Conservation (phyloP, 2,888 invertebrate genomes). For the Alloscopus bannaensis region DNA sequence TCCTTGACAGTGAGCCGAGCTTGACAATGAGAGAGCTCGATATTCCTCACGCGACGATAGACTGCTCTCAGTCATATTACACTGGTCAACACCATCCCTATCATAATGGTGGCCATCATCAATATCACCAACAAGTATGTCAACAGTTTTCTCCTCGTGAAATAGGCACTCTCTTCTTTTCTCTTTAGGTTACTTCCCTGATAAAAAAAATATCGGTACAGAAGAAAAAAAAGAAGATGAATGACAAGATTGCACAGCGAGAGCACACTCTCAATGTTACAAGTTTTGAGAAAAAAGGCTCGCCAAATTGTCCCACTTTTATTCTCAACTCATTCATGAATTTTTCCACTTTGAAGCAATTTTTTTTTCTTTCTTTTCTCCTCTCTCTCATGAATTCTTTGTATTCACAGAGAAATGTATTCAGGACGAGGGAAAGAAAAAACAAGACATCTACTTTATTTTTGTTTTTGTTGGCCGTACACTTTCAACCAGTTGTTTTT, state of each 20-base stretch:
- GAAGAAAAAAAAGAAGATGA: neutral
- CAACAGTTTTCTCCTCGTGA: slow-evolving; percentile 6
- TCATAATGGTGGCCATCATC: slow-evolving; percentile 53
- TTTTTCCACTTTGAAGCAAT: too few species aligned
- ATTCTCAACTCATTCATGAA: too few species aligned
- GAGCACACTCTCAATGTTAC: neutral
- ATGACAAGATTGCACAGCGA: neutral
- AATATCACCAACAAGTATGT: slow-evolving; percentile 65
- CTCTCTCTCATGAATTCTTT: too few species aligned
- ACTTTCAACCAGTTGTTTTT: neutral
- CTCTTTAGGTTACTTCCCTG: neutral
- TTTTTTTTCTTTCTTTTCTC: too few species aligned
- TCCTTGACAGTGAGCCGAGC: slow-evolving; percentile 54
- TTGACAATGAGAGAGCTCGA: slow-evolving; percentile 64
- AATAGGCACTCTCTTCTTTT: neutral
- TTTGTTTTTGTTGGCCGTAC: neutral
- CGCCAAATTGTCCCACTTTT: too few species aligned
- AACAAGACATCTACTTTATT: neutral
- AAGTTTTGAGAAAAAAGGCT: neutral
- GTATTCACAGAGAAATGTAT: too few species aligned
- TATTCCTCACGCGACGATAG: slow-evolving; percentile 56
- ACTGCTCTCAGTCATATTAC: slow-evolving; percentile 57
- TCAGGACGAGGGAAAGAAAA: too few species aligned
- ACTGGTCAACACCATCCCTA: slow-evolving; percentile 45
- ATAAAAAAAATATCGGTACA: neutral